Evolutionary conservation across 2,797 vertebrate genomes (phyloP), one percentile per base, ranked within the genome.

Genomic region (Poecilia gillii): DNA sequence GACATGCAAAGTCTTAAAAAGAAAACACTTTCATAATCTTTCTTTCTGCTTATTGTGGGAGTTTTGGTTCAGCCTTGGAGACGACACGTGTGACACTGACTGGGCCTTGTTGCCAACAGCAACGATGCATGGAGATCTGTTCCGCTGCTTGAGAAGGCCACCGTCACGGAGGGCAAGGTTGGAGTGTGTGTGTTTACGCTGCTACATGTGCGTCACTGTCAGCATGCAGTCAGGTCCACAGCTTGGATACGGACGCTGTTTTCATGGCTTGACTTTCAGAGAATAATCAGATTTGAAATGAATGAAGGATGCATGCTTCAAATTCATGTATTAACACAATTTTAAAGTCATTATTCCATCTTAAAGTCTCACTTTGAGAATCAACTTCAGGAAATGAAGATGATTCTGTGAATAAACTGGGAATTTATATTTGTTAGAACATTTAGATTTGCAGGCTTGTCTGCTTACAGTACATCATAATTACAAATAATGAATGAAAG

Each of bases 41-140:
- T 6, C 49, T 33, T 25, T 4, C 3, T 75, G 77, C 81, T 78
- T 46, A 53, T 25, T 81, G 41, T 2, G 47, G 74, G 78, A 31
- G 72, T 68, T 85, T 81, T 81, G 80, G 78, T 79, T 75, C 72
- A 33, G 75, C 55, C 79, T 46, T 68, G 12, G 25, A 76, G 62
- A 68, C 75, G 72, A 85, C 77, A 76, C 82, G 31, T 72, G 79
- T 85, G 76, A 82, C 64, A 85, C 78, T 73, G 81, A 70, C 66
- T 23, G 11, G 55, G 75, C 59, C 83, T 84, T 83, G 91, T 94
- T 88, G 87, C 91, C 73, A 53, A 1, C 74, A 75, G 91, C 78
- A 81, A 91, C 91, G 0, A 49, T 75, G 79, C 78, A 90, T 75
- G 84, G 77, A 2, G 33, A 80, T 80, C 77, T 82, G 81, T 79